Evolutionary conservation across 2,888 invertebrate genomes (phyloP).

Genomic region (Lingula anatina): DNA sequence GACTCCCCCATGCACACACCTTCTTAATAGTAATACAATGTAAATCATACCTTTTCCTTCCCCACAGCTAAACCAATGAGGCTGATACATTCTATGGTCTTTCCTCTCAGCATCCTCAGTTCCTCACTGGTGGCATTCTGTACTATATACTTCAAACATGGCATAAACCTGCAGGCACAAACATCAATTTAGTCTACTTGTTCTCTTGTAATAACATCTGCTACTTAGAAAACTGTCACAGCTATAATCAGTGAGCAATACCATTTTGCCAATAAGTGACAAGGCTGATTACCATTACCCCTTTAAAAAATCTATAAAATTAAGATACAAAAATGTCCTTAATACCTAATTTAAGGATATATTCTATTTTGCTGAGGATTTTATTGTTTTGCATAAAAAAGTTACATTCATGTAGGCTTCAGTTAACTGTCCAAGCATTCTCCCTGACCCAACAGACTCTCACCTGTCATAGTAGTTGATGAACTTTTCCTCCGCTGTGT

Average conservation of each 20-base stretch:
- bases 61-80: constrained; percentile 76
- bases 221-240: too few relatives aligned
- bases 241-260: too few relatives aligned
- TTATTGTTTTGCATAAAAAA: background rate
- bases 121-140: constrained; percentile 77
- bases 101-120: constrained; percentile 86
- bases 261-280: too few relatives aligned
- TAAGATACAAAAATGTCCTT: background rate
- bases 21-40: too few relatives aligned
- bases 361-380: background rate
- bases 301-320: too few relatives aligned
- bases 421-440: background rate
- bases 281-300: background rate
- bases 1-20: too few relatives aligned
- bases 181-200: too few relatives aligned
- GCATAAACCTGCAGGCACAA: constrained; percentile 68
- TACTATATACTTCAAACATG: constrained; percentile 94
- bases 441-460: constrained; percentile 61
- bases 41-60: constrained; percentile 48
- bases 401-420: background rate
- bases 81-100: constrained; percentile 98
- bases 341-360: background rate
- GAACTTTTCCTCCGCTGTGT: constrained; percentile 95
- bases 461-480: constrained; percentile 82
- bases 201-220: too few relatives aligned